phyloP scores from a whole-genome alignment of 2,888 invertebrate genomes.

The Steinernema hermaphroditum region DNA sequence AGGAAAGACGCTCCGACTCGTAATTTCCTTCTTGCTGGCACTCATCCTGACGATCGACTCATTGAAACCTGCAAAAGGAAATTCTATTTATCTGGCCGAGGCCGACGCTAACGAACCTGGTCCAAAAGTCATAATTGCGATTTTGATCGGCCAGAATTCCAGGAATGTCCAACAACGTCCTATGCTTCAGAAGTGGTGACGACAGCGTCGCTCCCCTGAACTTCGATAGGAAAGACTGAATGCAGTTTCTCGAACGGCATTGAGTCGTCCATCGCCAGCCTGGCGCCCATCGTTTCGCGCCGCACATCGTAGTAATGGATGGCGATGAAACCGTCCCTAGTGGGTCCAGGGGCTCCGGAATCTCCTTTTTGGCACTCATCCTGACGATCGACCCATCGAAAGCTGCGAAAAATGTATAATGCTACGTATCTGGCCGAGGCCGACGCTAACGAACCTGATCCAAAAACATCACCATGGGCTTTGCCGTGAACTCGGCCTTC shows the following conservation, averaged over 20 bases:
- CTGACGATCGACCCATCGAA: slow-evolving; percentile 66
- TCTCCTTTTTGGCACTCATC: slow-evolving; percentile 42
- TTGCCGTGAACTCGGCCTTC: slow-evolving; percentile 31
- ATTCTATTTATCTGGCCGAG: too few relatives aligned
- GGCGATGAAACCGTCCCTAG: slow-evolving; percentile 52
- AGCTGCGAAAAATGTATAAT: slow-evolving; percentile 48
- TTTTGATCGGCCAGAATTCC: slow-evolving; percentile 45
- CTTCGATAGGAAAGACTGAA: slow-evolving; percentile 34
- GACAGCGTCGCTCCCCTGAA: slow-evolving; percentile 28
- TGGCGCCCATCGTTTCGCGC: slow-evolving; percentile 18
- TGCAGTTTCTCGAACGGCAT: slow-evolving; percentile 29
- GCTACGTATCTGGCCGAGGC: not conserved
- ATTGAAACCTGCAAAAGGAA: too few relatives aligned
- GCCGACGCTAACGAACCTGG: too few relatives aligned
- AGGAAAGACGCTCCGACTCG: slow-evolving; percentile 38
- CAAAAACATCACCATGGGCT: slow-evolving; percentile 34
- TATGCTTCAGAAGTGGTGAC: slow-evolving; percentile 34
- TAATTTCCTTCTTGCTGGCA: slow-evolving; percentile 61
- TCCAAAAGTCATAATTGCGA: slow-evolving; percentile 32
- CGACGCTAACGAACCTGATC: slow-evolving; percentile 21
- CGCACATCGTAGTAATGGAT: slow-evolving; percentile 26
- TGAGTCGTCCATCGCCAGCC: slow-evolving; percentile 9
- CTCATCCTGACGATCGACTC: not conserved
- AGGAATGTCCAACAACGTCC: slow-evolving; percentile 45
- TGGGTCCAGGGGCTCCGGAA: slow-evolving; percentile 58